phyloP scores from a whole-genome alignment of 1,140 invertebrate species.

The Aphaenogaster floridana region DNA sequence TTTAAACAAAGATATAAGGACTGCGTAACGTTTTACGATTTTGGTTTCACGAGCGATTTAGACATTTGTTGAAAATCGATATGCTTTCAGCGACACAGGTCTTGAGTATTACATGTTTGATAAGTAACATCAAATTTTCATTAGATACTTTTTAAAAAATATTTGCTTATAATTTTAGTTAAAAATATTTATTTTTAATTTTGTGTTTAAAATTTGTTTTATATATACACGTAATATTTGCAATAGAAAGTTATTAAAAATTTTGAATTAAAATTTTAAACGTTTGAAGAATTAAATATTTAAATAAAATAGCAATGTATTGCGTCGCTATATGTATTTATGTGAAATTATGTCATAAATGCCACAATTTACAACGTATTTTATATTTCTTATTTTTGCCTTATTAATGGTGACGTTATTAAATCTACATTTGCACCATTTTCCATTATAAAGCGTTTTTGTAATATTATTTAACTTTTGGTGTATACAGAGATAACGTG shows the following conservation, averaged over 20 bases:
- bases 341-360: constrained; percentile 32
- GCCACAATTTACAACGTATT: neutral
- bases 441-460: constrained; percentile 1
- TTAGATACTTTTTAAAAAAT: constrained; percentile 8
- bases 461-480: constrained; percentile 9
- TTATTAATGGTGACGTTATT: neutral
- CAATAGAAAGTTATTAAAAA: constrained; percentile 3
- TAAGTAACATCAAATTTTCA: neutral
- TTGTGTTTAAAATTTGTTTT: neutral
- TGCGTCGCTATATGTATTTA: neutral
- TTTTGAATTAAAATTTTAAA: neutral
- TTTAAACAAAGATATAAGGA: neutral
- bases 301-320: neutral
- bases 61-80: constrained; percentile 18
- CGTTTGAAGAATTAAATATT: neutral
- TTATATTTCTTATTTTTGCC: neutral
- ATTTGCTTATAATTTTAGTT: constrained; percentile 31
- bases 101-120: constrained; percentile 7
- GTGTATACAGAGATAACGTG: neutral
- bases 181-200: constrained; percentile 29
- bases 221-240: neutral
- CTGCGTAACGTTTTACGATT: neutral
- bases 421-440: constrained; percentile 14
- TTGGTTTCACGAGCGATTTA: neutral
- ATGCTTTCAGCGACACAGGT: neutral